Evolutionary conservation across 2,888 invertebrate species (phyloP).

Genomic region (Elysia crispata): DNA sequence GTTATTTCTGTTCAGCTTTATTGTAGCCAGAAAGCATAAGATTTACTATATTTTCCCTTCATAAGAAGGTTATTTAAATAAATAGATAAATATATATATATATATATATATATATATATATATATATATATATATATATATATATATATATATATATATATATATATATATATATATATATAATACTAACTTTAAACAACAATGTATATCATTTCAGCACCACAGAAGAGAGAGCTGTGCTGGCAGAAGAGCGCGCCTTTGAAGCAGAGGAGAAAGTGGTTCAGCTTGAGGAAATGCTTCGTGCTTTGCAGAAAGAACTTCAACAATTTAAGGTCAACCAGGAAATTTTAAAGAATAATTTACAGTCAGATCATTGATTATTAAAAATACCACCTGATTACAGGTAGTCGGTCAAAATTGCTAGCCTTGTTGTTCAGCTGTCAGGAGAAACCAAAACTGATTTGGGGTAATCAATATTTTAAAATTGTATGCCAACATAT

Average conservation of each 20-base stretch:
- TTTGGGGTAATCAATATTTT: too few species aligned
- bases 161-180: too few species aligned
- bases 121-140: too few species aligned
- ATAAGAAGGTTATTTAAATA: neutral
- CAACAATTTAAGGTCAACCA: constrained; percentile 11
- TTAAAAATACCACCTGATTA: neutral
- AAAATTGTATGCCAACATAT: too few species aligned
- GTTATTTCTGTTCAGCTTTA: too few species aligned
- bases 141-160: too few species aligned
- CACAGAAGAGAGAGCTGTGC: constrained; percentile 72
- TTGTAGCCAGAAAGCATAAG: too few species aligned
- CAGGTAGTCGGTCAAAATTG: neutral
- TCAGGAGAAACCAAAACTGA: too few species aligned
- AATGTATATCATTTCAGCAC: constrained; percentile 53
- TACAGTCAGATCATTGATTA: constrained; percentile 30
- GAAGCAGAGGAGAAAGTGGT: constrained; percentile 65
- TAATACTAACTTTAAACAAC: too few species aligned
- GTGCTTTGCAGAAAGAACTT: constrained; percentile 43
- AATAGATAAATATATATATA: neutral
- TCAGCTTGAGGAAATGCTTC: constrained; percentile 59
- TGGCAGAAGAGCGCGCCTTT: constrained; percentile 68
- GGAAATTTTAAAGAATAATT: neutral
- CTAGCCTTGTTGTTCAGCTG: too few species aligned
- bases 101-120: too few species aligned
- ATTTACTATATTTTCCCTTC: too few species aligned